These are phyloP conservation scores for Catocala sponsa DNA, from an alignment of 2,888 invertebrate species.

Conservation along the genomic window DNA sequence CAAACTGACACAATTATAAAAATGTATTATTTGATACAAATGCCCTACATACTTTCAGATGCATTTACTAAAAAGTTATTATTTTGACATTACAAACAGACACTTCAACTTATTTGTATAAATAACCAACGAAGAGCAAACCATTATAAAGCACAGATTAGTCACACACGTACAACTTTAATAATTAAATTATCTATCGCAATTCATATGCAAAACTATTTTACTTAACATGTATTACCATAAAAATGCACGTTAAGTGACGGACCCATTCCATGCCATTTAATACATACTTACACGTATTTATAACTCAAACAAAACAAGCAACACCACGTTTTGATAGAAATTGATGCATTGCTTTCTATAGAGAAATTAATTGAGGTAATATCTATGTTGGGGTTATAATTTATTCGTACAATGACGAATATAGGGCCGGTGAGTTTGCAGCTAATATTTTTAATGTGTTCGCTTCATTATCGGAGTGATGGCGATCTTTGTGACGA, in stretches of 20 bases:
- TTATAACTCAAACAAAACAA: conserved; percentile 3
- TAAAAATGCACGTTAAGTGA: conserved; percentile 14
- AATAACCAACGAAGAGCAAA: too few relatives aligned
- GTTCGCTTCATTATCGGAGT: conserved; percentile 71
- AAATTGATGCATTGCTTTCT: conserved; percentile 47
- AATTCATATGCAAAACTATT: conserved; percentile 14
- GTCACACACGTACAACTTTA: too few relatives aligned
- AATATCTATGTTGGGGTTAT: conserved; percentile 35
- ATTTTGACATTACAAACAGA: too few relatives aligned
- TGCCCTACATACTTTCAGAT: too few relatives aligned
- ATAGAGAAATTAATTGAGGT: conserved; percentile 45
- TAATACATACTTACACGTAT: not conserved
- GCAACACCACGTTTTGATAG: conserved; percentile 25
- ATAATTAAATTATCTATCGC: not conserved
- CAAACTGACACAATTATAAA: too few relatives aligned
- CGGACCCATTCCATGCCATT: too few relatives aligned
- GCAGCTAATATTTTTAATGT: conserved; percentile 69
- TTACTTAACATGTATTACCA: conserved; percentile 12
- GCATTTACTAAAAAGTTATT: too few relatives aligned
- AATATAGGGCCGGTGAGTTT: conserved; percentile 52
- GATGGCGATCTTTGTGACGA: conserved; percentile 78
- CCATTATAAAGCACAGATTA: too few relatives aligned
- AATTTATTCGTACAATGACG: conserved; percentile 51
- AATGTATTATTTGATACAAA: too few relatives aligned
- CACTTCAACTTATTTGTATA: too few relatives aligned